Base-by-base conservation (phyloP, 2,888 invertebrate species). In the Aleiodes alternator region DNA sequence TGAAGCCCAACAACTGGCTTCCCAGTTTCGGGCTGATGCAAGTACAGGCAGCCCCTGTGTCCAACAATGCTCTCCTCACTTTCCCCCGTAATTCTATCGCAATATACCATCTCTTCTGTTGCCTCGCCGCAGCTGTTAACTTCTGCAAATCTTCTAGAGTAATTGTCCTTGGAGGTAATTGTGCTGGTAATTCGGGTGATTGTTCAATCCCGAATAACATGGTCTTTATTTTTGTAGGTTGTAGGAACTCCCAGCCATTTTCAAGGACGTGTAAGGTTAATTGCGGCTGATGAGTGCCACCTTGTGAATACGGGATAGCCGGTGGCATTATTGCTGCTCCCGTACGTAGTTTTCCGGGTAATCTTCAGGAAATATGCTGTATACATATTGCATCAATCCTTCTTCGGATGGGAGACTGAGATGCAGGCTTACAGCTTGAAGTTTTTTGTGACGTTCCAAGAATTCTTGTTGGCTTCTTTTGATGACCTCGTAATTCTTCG, bases 321-420 rank as follows among this genome's bases (percentile, higher is more conserved):
- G 56, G 56, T 16, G 56, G 56, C 56, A 56, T 56, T 56, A 56
- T n/a, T 1, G 9, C 56, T 56, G 56, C 4, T 56, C 56, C 56
- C 7, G 14, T 7, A 5, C 16, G 23, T 9, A 56, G 56, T 56
- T 14, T 56, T 16, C 56, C 56, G 14, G 56, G 16, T 16, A 3
- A 14, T n/a, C 9, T 16, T 56, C 56, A 16, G 56, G 56, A 16
- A 56, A 56, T 1, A 16, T 56, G 9, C 16, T 23, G 9, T 56
- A 23, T 3, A 56, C 14, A 9, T 16, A 56, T 9, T 56, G 6
- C 14, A 56, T 0, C 3, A 38, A 38, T 1, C 0, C 8, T 4
- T 38, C 38, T 38, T 38, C 38, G 0, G 38, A 5, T 38, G 38
- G 38, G 1, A 38, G 38, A 4, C 38, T 38, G 5, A 38, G 38